A percentile compares a stretch with the other conserved stretches of the same genome.
Evolutionary conservation across 2,113 vertebrate genomes (phyloP).

Genomic region (Delphinapterus leucas): DNA sequence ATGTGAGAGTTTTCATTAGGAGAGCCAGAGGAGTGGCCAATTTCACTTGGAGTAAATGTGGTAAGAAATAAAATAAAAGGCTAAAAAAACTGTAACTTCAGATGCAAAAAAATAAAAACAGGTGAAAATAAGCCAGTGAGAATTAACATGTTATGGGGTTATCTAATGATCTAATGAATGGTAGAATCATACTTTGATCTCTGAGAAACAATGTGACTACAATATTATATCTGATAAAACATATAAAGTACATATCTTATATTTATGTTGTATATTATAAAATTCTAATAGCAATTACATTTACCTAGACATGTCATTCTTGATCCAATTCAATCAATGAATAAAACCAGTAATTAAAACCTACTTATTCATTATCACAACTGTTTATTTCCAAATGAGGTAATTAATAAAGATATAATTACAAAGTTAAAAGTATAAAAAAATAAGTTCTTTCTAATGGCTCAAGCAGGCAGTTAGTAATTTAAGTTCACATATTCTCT

Average conservation of each 20-base stretch:
- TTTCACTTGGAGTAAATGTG: not conserved
- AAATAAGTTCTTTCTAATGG: not conserved
- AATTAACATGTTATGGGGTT: not conserved
- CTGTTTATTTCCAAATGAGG: not conserved
- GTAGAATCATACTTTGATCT: not conserved
- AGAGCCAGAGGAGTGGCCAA: accelerated
- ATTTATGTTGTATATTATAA: not conserved
- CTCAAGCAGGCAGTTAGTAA: not conserved
- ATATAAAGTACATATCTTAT: not conserved
- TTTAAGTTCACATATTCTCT: not conserved
- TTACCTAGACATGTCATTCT: not conserved
- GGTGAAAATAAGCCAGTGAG: not conserved
- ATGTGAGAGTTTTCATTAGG: not conserved
- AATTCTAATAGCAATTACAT: not conserved
- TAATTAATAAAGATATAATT: not conserved
- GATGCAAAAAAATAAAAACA: not conserved
- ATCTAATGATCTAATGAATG: no score
- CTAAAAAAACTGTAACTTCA: not conserved
- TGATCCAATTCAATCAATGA: not conserved
- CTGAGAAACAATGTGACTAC: not conserved
- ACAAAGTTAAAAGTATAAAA: not conserved
- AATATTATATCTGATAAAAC: not conserved
- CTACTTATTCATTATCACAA: not conserved
- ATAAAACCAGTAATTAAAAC: not conserved
- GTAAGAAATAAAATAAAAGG: not conserved